phyloP scores from a whole-genome alignment of 2,797 vertebrate genomes.

The Hipposideros larvatus region DNA sequence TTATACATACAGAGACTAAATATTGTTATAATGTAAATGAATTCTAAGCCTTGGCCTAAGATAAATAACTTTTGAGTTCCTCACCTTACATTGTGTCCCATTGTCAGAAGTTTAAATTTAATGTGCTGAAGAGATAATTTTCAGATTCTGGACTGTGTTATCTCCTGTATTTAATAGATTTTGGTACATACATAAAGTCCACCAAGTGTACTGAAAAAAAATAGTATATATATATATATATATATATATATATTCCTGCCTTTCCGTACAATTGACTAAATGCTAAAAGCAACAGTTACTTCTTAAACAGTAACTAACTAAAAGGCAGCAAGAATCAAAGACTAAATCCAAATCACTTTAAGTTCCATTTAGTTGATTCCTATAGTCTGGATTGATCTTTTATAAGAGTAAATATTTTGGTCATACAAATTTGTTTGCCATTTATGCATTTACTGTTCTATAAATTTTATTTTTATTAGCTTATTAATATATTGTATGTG shows the following conservation, averaged over 20 bases:
- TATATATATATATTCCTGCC: neutral
- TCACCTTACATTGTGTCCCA: conserved; percentile 43
- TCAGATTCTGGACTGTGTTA: neutral
- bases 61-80: conserved; percentile 66
- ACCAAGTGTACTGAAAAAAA: neutral
- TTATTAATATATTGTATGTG: neutral
- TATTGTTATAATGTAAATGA: conserved; percentile 71
- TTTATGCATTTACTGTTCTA: neutral
- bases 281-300: neutral
- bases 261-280: neutral
- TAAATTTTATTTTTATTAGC: neutral
- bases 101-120: conserved; percentile 41
- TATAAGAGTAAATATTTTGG: neutral
- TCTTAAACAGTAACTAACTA: conserved; percentile 8
- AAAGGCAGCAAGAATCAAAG: neutral
- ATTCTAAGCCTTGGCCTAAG: conserved; percentile 68
- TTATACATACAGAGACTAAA: conserved; percentile 42
- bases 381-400: neutral
- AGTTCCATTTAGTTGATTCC: neutral
- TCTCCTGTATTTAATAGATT: neutral
- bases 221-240: neutral
- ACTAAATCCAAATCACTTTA: neutral
- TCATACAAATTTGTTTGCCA: neutral
- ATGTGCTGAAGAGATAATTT: neutral
- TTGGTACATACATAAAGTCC: neutral